Evolutionary conservation across 2,888 invertebrate genomes (phyloP).

Genomic region (Spatulosminthurus flaviceps): DNA sequence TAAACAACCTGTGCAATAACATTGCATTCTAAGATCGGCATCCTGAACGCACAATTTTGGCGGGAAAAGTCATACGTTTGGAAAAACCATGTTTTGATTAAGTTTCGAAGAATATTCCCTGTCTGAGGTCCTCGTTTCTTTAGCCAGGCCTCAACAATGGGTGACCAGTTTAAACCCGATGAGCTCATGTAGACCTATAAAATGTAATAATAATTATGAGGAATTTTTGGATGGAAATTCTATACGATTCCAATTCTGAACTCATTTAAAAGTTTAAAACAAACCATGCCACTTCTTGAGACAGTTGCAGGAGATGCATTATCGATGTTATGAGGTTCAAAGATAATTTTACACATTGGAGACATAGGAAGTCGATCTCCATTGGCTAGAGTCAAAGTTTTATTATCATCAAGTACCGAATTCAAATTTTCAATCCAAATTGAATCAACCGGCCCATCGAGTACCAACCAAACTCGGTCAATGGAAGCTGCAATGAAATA

Average conservation of each 20-base stretch:
- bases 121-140: slow-evolving; percentile 71
- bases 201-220: not conserved
- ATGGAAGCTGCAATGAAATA: not conserved
- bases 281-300: slow-evolving; percentile 87
- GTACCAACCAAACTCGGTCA: slow-evolving; percentile 38
- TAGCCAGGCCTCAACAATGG: slow-evolving; percentile 87
- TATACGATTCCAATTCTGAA: not conserved
- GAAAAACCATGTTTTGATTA: slow-evolving; percentile 81
- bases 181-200: slow-evolving; percentile 90
- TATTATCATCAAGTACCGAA: slow-evolving; percentile 95
- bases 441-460: slow-evolving; percentile 73
- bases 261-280: no score
- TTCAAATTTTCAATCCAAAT: slow-evolving; percentile 99
- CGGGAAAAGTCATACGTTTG: slow-evolving; percentile 82
- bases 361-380: slow-evolving; percentile 96
- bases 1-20: slow-evolving; percentile 81
- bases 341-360: slow-evolving; percentile 92
- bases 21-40: slow-evolving; percentile 90
- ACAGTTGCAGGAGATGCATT: slow-evolving; percentile 98
- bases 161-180: slow-evolving; percentile 91
- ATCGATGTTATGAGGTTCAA: slow-evolving; percentile 97
- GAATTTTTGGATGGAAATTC: slow-evolving; percentile 22
- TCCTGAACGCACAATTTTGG: slow-evolving; percentile 82
- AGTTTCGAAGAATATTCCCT: slow-evolving; percentile 74
- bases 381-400: slow-evolving; percentile 92